These are phyloP conservation scores for Linnaemya vulpina DNA, from an alignment of 2,888 invertebrate genomes.

Conservation along the genomic window DNA sequence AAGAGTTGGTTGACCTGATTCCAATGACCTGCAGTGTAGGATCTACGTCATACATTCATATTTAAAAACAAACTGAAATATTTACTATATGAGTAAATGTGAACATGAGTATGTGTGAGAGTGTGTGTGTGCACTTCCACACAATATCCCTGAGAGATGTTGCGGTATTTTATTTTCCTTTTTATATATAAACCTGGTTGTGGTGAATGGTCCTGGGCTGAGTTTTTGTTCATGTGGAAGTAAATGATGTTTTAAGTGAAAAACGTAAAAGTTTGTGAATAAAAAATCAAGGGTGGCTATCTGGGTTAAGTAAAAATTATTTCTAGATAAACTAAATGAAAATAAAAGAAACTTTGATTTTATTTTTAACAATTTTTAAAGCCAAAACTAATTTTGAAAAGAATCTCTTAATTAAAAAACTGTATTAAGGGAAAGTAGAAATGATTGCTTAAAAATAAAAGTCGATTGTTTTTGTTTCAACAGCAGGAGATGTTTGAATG, in stretches of 20 bases:
- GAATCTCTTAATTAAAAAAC: constrained; percentile 13
- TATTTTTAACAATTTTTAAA: constrained; percentile 6
- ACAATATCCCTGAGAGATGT: constrained; percentile 58
- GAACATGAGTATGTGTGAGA: background rate
- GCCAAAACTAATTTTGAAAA: background rate
- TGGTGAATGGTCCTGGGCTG: constrained; percentile 27
- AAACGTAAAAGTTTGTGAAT: constrained; percentile 33
- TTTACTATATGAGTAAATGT: background rate
- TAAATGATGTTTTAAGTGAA: constrained; percentile 57
- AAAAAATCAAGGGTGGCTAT: constrained; percentile 49
- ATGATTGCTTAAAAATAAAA: background rate
- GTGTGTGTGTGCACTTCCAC: constrained; percentile 27
- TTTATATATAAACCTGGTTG: constrained; percentile 36
- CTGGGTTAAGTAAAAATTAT: constrained; percentile 42
- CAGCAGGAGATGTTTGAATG: background rate
- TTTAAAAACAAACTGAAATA: constrained; percentile 19
- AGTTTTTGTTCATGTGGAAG: constrained; percentile 53
- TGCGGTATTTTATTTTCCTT: constrained; percentile 50
- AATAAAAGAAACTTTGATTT: background rate
- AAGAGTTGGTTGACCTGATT: constrained; percentile 39
- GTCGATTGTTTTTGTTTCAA: background rate
- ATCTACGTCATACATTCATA: constrained; percentile 32
- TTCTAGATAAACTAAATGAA: constrained; percentile 1
- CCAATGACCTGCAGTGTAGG: constrained; percentile 40
- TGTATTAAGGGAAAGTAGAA: background rate